Percentiles rank a stretch among this genome's conserved stretches.
phyloP scores from a whole-genome alignment of 2,797 vertebrate species.

The Ciconia nigra region DNA sequence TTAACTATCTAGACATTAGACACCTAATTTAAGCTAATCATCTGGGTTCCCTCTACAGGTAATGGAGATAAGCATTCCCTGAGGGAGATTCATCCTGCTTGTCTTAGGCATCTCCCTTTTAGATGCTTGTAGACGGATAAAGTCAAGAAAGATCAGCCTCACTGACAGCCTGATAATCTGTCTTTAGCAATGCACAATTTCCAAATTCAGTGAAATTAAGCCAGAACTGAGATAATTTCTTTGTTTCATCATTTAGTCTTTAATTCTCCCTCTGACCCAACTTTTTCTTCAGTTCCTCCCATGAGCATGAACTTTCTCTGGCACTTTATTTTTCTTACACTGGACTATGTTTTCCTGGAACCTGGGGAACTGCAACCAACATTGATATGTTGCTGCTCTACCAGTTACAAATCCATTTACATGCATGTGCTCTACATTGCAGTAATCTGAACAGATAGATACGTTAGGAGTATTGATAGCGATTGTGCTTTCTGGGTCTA shows the following conservation, averaged over 20 bases:
- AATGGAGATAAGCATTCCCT: not conserved
- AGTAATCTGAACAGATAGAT: constrained; percentile 45
- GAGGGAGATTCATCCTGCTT: constrained; percentile 28
- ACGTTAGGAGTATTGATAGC: not conserved
- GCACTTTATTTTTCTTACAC: constrained; percentile 51
- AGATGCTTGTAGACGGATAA: not conserved
- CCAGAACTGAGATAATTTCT: not conserved
- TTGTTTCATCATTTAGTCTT: not conserved
- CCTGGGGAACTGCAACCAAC: constrained; percentile 36
- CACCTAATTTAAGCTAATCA: constrained; percentile 23
- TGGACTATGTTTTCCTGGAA: constrained; percentile 53
- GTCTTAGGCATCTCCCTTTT: not conserved
- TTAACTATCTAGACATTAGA: not conserved
- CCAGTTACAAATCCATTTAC: constrained; percentile 45
- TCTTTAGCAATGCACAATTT: not conserved
- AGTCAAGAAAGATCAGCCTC: not conserved
- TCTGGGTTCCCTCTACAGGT: constrained; percentile 8
- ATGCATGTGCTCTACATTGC: constrained; percentile 57
- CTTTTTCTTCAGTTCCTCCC: constrained; percentile 48
- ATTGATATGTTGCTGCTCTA: constrained; percentile 34
- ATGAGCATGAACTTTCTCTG: not conserved
- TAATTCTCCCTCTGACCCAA: constrained; percentile 6
- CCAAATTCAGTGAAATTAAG: not conserved
- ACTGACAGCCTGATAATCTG: not conserved
- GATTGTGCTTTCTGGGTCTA: constrained; percentile 74